Conservation (phyloP, 2,888 invertebrate genomes). For the Xylocampa areola region DNA sequence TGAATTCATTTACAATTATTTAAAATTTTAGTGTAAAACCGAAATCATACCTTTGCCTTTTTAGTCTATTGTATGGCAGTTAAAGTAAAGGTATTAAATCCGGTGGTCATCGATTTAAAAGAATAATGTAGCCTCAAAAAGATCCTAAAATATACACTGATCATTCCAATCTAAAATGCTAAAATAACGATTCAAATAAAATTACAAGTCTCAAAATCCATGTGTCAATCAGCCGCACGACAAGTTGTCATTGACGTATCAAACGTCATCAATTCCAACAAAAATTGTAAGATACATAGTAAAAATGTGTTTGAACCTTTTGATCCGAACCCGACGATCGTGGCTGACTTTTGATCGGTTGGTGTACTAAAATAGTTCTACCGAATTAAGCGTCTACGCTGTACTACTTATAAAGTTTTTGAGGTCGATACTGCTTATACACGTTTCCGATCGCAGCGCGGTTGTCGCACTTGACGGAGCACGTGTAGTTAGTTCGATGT, state of each 20-base stretch:
- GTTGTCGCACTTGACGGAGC: neutral
- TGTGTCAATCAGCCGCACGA: slow-evolving; percentile 42
- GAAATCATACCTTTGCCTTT: slow-evolving; percentile 50
- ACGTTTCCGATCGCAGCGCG: slow-evolving; percentile 23
- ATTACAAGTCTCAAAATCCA: slow-evolving; percentile 57
- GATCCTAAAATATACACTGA: slow-evolving; percentile 62
- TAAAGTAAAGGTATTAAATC: slow-evolving; percentile 52
- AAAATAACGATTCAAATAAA: slow-evolving; percentile 57
- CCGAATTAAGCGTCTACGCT: slow-evolving; percentile 34
- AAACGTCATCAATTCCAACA: slow-evolving; percentile 46
- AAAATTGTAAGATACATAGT: slow-evolving; percentile 10
- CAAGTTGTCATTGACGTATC: slow-evolving; percentile 51
- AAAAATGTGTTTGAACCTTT: slow-evolving; percentile 40
- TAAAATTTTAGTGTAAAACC: slow-evolving; percentile 48
- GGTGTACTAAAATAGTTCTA: slow-evolving; percentile 16
- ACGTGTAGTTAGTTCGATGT: slow-evolving; percentile 5
- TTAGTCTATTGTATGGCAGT: slow-evolving; percentile 61
- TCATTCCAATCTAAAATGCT: slow-evolving; percentile 60
- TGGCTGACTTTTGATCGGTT: neutral
- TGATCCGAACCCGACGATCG: slow-evolving; percentile 3
- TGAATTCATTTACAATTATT: slow-evolving; percentile 17
- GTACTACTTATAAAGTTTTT: slow-evolving; percentile 31
- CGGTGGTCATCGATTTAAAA: slow-evolving; percentile 59
- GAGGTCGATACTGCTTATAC: slow-evolving; percentile 39
- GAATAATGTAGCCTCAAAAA: slow-evolving; percentile 70